Percentiles rank a stretch among this genome's conserved stretches.
These are phyloP conservation scores for Malurus melanocephalus DNA, from an alignment of 2,113 vertebrate species.

Conservation along the genomic window DNA sequence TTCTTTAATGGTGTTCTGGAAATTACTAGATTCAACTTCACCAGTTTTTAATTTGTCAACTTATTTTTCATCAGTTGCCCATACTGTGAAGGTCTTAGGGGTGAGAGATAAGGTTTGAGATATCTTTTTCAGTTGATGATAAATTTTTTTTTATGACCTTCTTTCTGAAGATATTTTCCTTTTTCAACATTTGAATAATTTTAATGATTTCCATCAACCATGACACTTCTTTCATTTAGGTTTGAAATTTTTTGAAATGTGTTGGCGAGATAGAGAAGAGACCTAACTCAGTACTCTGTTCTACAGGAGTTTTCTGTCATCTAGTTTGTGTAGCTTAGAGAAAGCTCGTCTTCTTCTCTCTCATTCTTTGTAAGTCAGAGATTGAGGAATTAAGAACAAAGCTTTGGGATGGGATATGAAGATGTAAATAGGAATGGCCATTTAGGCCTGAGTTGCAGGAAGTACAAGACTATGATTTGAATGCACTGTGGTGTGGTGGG, in stretches of 20 bases:
- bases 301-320: background rate
- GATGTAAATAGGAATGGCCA: background rate
- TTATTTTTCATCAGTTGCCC: background rate
- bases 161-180: background rate
- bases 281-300: background rate
- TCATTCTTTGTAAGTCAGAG: background rate
- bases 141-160: background rate
- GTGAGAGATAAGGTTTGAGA: background rate
- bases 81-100: background rate
- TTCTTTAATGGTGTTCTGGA: background rate
- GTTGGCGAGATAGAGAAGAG: background rate
- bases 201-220: background rate
- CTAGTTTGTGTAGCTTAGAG: background rate
- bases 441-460: background rate
- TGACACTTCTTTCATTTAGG: background rate
- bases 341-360: background rate
- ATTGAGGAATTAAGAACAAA: background rate
- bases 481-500: background rate
- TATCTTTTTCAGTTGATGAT: background rate
- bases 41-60: background rate
- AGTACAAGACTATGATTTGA: accelerated
- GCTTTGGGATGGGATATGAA: background rate
- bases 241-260: background rate
- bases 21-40: background rate
- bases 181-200: background rate